Evolutionary conservation across 2,797 vertebrate genomes (phyloP).

Genomic region (Pangasius mekongensis): DNA sequence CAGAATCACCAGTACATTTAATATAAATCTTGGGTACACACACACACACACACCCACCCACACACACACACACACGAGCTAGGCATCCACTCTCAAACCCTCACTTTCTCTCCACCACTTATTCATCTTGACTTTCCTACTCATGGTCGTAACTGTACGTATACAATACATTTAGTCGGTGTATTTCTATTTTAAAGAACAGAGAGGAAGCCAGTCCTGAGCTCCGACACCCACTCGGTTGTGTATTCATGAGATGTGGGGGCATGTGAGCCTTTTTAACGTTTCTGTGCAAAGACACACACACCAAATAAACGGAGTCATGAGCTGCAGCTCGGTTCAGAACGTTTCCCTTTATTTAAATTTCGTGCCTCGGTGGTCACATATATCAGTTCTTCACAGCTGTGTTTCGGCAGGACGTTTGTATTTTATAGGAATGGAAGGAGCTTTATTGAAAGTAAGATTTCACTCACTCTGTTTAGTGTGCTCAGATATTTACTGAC

Average conservation of each 20-base stretch:
- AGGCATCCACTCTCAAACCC: background rate
- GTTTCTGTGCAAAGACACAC: slow-evolving; percentile 39
- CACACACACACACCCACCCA: background rate
- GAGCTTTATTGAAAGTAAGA: background rate
- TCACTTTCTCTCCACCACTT: background rate
- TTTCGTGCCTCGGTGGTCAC: slow-evolving; percentile 34
- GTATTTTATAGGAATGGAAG: background rate
- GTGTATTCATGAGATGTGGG: slow-evolving; percentile 49
- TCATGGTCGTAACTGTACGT: background rate
- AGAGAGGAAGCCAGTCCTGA: slow-evolving; percentile 23
- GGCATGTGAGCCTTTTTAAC: slow-evolving; percentile 46
- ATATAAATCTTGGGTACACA: background rate
- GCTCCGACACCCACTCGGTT: slow-evolving; percentile 27
- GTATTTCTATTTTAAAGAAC: background rate
- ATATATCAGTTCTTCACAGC: slow-evolving; percentile 20
- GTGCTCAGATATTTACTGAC: slow-evolving; percentile 1
- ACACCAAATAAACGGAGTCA: slow-evolving; percentile 39
- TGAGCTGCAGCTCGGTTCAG: slow-evolving; percentile 17
- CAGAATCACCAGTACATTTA: background rate
- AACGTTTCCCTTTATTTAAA: slow-evolving; percentile 37
- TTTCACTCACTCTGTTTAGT: background rate
- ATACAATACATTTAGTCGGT: background rate
- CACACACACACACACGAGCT: background rate
- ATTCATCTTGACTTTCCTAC: background rate
- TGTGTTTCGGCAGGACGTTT: slow-evolving; percentile 28